Evolutionary conservation across 1,140 invertebrate genomes (phyloP), one percentile per base, ranked within the genome.

Genomic region (Centruroides sculpturatus): DNA sequence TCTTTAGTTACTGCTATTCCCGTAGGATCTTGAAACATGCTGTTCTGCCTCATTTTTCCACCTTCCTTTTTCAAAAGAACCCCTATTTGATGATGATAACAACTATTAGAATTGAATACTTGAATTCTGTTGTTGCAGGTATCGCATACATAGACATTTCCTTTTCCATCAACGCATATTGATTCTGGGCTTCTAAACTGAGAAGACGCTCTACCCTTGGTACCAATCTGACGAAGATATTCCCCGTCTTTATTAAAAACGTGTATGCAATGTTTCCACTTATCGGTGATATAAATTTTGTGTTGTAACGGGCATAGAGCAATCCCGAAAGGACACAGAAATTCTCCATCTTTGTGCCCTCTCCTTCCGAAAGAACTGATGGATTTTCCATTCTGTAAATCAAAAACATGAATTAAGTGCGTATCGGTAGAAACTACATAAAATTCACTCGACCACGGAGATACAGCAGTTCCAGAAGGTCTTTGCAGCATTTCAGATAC

Each of bases 71-170:
- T 62, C 12, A 59, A 55, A 60, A 77, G 73, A 5, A 69, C 63
- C 6, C 79, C 79, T 67, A 80, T 75, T 64, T 73, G 73, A 36
- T 71, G 60, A 46, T 79, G 69, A 68, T 76, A 80, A 62, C 87
- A 80, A 57, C 92, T 92, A 69, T 96, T 94, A 47, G 95, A 89
- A 73, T 96, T 91, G 74, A 94, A 96, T 67, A 92, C 85, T 74
- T 92, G 89, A 68, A 96, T 82, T 60, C 93, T 82, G 73, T 97
- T 91, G 75, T 97, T 97, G 75, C 94, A 93, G 62, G 87, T 89
- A 76, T 97, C 93, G 55, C 89, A 91, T 34, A 97, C 91, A 67
- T 85, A 87, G 41, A 86, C 79, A 50, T 79, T 76, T 34, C 82
- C 78, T 53, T 75, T 72, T 35, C 79, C 78, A 36, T 75, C 70